Evolutionary conservation across 2,113 vertebrate genomes (phyloP).

Genomic region (Gulo gulo): DNA sequence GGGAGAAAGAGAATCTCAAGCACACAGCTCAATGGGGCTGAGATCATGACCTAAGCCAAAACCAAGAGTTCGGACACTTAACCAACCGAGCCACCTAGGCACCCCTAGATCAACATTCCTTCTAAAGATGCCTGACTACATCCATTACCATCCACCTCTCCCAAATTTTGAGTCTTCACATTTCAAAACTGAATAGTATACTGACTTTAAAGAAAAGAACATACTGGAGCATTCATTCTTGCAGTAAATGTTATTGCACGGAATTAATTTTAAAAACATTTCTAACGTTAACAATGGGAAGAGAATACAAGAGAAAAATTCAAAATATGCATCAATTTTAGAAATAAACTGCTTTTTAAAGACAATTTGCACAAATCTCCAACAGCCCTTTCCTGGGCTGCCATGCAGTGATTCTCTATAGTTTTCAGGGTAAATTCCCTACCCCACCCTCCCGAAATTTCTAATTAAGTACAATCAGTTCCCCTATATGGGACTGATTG

Average conservation of each 20-base stretch:
- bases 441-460: background rate
- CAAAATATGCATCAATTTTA: background rate
- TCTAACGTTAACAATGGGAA: background rate
- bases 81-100: background rate
- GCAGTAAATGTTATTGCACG: background rate
- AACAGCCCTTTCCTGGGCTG: background rate
- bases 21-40: background rate
- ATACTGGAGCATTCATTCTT: background rate
- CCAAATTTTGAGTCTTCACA: background rate
- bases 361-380: background rate
- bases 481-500: background rate
- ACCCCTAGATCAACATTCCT: background rate
- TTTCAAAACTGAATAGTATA: background rate
- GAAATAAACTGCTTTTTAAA: background rate
- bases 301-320: background rate
- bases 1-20: background rate
- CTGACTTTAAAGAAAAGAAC: background rate
- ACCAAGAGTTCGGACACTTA: background rate
- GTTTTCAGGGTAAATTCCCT: background rate
- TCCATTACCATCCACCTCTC: background rate
- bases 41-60: background rate
- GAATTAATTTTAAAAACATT: background rate
- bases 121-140: background rate
- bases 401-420: background rate
- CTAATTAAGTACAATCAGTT: background rate